A percentile compares a stretch with the other conserved stretches of the same genome.
Evolutionary conservation across 2,888 invertebrate species (phyloP).

Genomic region (Saturnia japonica): DNA sequence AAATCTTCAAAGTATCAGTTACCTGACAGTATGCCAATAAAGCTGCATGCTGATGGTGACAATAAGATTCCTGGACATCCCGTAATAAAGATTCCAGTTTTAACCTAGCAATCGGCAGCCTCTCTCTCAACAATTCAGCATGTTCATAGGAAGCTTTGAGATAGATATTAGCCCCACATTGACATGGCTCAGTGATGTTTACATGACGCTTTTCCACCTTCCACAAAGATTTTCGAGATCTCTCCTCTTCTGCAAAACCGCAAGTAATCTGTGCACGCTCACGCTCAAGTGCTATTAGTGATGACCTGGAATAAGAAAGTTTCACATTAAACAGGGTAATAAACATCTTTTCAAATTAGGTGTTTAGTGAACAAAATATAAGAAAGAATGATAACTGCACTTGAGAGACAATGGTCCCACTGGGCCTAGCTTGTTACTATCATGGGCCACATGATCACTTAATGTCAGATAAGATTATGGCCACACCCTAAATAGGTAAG

Average conservation of each 20-base stretch:
- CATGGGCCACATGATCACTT: too few species aligned
- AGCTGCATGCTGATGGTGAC: constrained; percentile 67
- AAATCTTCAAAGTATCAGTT: background rate
- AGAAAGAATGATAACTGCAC: too few species aligned
- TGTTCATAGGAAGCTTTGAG: constrained; percentile 54
- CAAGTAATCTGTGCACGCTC: constrained; percentile 51
- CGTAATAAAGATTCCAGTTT: constrained; percentile 56
- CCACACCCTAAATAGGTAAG: too few species aligned
- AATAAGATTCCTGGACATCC: constrained; percentile 68
- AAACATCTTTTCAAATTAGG: too few species aligned
- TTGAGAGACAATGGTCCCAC: too few species aligned
- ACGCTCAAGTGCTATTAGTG: constrained; percentile 62
- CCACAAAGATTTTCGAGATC: constrained; percentile 55
- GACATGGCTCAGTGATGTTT: constrained; percentile 48
- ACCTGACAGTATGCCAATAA: constrained; percentile 69
- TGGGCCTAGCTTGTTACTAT: too few species aligned
- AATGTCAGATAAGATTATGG: too few species aligned
- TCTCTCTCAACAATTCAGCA: constrained; percentile 58
- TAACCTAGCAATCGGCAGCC: constrained; percentile 59
- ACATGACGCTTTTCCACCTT: constrained; percentile 53
- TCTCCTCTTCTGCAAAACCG: constrained; percentile 59
- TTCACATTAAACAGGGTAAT: background rate
- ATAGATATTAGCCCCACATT: constrained; percentile 52
- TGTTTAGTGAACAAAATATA: too few species aligned
- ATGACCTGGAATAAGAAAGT: constrained; percentile 48